These are phyloP conservation scores for Spisula solida DNA, from an alignment of 2,888 invertebrate species.

Conservation along the genomic window DNA sequence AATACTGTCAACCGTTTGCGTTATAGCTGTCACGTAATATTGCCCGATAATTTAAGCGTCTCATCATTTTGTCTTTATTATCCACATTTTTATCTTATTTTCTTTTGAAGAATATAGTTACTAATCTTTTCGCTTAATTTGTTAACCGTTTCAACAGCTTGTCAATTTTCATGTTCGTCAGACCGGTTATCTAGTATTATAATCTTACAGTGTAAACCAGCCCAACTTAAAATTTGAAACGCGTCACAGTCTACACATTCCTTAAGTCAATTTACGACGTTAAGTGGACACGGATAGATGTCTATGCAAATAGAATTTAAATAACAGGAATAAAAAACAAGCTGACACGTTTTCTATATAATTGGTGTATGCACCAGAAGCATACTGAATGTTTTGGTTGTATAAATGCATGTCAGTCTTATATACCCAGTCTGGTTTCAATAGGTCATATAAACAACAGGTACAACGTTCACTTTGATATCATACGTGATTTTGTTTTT, in stretches of 20 bases:
- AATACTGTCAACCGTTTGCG: not conserved
- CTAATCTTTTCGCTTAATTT: constrained; percentile 49
- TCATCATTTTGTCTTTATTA: constrained; percentile 10
- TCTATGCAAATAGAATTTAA: not conserved
- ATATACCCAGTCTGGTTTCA: no score
- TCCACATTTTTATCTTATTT: constrained; percentile 23
- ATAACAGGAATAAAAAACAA: not conserved
- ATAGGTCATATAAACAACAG: no score
- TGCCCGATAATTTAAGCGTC: not conserved
- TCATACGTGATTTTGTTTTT: no score
- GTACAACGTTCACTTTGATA: no score
- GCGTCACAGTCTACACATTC: constrained; percentile 17
- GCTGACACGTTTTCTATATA: not conserved
- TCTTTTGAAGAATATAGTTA: constrained; percentile 34
- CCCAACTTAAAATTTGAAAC: not conserved
- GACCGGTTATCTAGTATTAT: constrained; percentile 8
- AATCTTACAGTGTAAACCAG: constrained; percentile 23
- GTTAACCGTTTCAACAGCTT: constrained; percentile 46
- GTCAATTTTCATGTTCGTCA: constrained; percentile 35
- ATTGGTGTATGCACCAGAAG: not conserved
- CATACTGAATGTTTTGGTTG: not conserved
- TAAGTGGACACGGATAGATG: not conserved
- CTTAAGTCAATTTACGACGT: not conserved
- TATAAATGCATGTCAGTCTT: not conserved
- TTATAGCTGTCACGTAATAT: not conserved